Evolutionary conservation across 1,140 invertebrate species (phyloP).

Genomic region (Zaprionus ghesquierei): DNA sequence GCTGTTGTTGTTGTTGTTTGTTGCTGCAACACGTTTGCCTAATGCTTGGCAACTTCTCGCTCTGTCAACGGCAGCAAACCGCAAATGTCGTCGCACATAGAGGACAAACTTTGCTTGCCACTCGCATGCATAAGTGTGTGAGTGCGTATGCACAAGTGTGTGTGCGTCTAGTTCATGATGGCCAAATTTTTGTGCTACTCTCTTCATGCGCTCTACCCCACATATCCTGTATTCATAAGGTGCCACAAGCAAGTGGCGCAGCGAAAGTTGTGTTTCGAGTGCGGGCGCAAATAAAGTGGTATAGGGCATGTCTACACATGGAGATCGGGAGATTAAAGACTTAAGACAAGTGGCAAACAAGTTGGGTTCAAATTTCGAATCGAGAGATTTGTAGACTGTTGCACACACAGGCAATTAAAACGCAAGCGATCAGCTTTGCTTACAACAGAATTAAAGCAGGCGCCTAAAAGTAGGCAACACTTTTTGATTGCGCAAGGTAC

Average conservation of each 20-base stretch:
- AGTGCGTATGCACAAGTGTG: slow-evolving; percentile 10
- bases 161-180: slow-evolving; percentile 52
- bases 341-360: no score
- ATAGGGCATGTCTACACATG: neutral
- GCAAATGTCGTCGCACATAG: slow-evolving; percentile 22
- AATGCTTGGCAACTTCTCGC: slow-evolving; percentile 49
- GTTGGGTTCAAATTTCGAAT: no score
- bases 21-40: slow-evolving; percentile 45
- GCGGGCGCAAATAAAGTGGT: neutral
- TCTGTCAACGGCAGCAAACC: slow-evolving; percentile 30
- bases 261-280: neutral
- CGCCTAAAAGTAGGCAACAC: no score
- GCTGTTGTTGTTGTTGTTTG: neutral
- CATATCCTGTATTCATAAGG: neutral
- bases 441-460: no score
- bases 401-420: no score
- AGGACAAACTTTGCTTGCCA: slow-evolving; percentile 52
- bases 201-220: neutral
- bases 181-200: slow-evolving; percentile 43
- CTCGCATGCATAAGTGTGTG: neutral
- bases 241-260: neutral
- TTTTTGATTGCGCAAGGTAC: no score
- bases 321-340: neutral
- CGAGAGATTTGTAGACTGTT: no score
- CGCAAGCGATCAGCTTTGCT: no score